phyloP scores from a whole-genome alignment of 1,140 invertebrate species.

The Bacillus rossius region DNA sequence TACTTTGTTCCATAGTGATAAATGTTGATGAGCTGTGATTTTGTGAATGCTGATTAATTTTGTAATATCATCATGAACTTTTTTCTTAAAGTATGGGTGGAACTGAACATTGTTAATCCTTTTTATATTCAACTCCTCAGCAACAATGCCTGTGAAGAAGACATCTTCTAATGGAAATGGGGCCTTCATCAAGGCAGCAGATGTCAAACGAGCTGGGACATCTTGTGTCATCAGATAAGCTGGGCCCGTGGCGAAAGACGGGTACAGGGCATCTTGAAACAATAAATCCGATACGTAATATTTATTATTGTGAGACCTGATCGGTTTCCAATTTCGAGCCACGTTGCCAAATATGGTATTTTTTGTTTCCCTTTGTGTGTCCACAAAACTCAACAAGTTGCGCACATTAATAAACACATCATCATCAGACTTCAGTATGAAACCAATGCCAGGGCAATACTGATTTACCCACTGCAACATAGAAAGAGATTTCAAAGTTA shows the following conservation, averaged over 20 bases:
- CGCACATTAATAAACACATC: constrained; percentile 90
- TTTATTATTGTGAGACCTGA: constrained; percentile 75
- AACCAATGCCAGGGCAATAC: constrained; percentile 67
- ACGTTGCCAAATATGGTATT: constrained; percentile 72
- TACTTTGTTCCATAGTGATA: constrained; percentile 83
- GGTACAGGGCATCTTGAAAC: constrained; percentile 64
- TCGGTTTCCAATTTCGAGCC: constrained; percentile 78
- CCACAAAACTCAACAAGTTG: constrained; percentile 61
- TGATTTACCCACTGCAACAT: constrained; percentile 77
- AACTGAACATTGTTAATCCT: constrained; percentile 75
- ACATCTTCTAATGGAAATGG: constrained; percentile 87
- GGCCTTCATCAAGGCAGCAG: constrained; percentile 50
- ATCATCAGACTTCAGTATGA: constrained; percentile 82
- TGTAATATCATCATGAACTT: constrained; percentile 72
- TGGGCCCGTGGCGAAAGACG: constrained; percentile 81
- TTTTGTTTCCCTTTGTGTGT: constrained; percentile 57
- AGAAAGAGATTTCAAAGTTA: constrained; percentile 81
- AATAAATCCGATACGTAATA: constrained; percentile 74
- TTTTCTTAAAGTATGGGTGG: constrained; percentile 55
- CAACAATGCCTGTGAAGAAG: constrained; percentile 81
- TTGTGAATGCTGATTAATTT: constrained; percentile 80
- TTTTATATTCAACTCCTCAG: constrained; percentile 61
- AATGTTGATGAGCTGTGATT: constrained; percentile 82
- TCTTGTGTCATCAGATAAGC: constrained; percentile 73
- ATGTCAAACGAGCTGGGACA: constrained; percentile 58